Base-by-base conservation (phyloP, 2,113 vertebrate genomes). In the Urocynchramus pylzowi region DNA sequence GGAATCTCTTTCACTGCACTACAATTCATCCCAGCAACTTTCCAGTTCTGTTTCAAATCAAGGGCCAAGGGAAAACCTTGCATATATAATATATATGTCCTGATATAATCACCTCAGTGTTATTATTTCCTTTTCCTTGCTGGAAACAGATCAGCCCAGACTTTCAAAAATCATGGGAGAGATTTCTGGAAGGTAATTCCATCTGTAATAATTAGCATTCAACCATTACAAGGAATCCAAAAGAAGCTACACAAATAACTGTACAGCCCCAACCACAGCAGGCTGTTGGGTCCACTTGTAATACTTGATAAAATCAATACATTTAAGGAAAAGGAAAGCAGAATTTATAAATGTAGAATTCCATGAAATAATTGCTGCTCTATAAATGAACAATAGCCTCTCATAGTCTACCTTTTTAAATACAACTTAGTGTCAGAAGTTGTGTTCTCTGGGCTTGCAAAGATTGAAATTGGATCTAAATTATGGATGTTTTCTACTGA, bases 381-480 rank as follows among this genome's bases (percentile, higher is more conserved):
- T 68, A 53, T 61, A 93, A 86, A 93, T 91, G 89, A 90, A 60
- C 47, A 93, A 84, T 60, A 70, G 26, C 61, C 82, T 49, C 60
- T 91, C 75, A 20, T 65, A 91, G 44, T 74, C 57, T n/a, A 20
- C 69, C 16, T 41, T 73, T 89, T 76, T 83, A 49, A 78, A 52
- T 83, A 64, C 30, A 69, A 81, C 35, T 37, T 60, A 30, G 31
- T 61, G 50, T 71, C 76, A 93, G 65, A 80, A 93, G 65, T 67
- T 93, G 57, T 74, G 61, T 90, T 95, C 61, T 81, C 61, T 67
- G 59, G 64, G 63, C 33, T 89, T 85, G 56, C 30, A 79, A 84
- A 82, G 67, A 61, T 87, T 41, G 69, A 87, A 95, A 93, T 95
- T 79, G 76, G 69, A 88, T 84, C 57, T 96, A 86, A 96, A 93